phyloP scores from a whole-genome alignment of 1,140 invertebrate genomes.

The Daktulosphaira vitifoliae region DNA sequence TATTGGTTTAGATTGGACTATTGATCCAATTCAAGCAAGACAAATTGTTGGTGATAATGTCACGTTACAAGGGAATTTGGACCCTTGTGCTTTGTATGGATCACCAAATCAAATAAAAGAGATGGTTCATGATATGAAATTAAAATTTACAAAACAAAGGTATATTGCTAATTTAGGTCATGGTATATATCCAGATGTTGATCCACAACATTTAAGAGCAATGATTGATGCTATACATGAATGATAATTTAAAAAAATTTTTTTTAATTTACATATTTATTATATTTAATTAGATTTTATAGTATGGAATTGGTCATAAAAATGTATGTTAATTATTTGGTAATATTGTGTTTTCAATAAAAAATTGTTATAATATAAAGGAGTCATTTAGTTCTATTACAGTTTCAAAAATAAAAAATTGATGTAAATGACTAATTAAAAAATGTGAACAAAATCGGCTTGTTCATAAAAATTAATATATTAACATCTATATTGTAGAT shows the following conservation, averaged over 20 bases:
- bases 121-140: slow-evolving; percentile 68
- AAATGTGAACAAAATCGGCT: too few relatives aligned
- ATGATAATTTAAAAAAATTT: too few relatives aligned
- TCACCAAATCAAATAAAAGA: slow-evolving; percentile 53
- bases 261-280: too few relatives aligned
- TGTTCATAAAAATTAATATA: too few relatives aligned
- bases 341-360: too few relatives aligned
- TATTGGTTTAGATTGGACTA: slow-evolving; percentile 89
- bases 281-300: too few relatives aligned
- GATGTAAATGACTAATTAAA: too few relatives aligned
- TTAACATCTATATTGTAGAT: too few relatives aligned
- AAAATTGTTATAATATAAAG: not conserved
- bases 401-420: too few relatives aligned
- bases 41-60: slow-evolving; percentile 60
- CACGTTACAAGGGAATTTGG: slow-evolving; percentile 90
- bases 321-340: too few relatives aligned
- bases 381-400: too few relatives aligned
- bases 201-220: slow-evolving; percentile 68
- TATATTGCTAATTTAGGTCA: slow-evolving; percentile 98
- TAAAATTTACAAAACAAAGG: slow-evolving; percentile 72
- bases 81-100: slow-evolving; percentile 88
- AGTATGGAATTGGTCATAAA: too few relatives aligned
- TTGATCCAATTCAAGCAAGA: slow-evolving; percentile 70
- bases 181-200: slow-evolving; percentile 90
- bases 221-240: slow-evolving; percentile 82